Conservation (phyloP, 1,140 invertebrate genomes). For the Panagrolaimus sp. region DNA sequence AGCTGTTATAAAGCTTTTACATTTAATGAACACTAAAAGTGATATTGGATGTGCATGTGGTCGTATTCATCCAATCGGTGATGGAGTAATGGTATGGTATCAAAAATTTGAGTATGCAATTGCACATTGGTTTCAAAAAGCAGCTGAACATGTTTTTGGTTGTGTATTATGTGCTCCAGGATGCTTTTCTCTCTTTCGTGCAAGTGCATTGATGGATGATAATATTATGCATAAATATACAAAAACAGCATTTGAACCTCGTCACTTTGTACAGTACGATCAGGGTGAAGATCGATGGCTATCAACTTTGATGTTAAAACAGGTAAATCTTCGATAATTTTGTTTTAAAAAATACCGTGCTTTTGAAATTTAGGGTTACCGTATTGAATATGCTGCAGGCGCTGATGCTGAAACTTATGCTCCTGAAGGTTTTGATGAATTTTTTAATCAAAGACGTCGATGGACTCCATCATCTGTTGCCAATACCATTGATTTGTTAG, state of each 20-base stretch:
- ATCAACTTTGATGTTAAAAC: slow-evolving; percentile 50
- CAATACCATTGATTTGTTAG: slow-evolving; percentile 88
- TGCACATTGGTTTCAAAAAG: slow-evolving; percentile 99
- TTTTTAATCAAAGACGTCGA: slow-evolving; percentile 88
- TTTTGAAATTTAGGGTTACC: slow-evolving; percentile 67
- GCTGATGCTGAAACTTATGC: slow-evolving; percentile 92
- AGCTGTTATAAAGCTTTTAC: slow-evolving; percentile 62
- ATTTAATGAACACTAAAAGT: slow-evolving; percentile 64
- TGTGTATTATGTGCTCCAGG: slow-evolving; percentile 96
- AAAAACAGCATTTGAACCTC: slow-evolving; percentile 79
- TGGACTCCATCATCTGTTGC: slow-evolving; percentile 96
- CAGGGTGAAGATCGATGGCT: slow-evolving; percentile 66
- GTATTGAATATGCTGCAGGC: slow-evolving; percentile 95
- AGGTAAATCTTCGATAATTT: slow-evolving; percentile 14
- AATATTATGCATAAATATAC: slow-evolving; percentile 93
- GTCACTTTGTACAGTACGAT: slow-evolving; percentile 98
- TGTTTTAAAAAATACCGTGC: too few relatives aligned
- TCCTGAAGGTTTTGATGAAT: slow-evolving; percentile 91
- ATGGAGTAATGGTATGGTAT: slow-evolving; percentile 93
- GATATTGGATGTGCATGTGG: slow-evolving; percentile 64
- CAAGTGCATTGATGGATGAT: slow-evolving; percentile 89
- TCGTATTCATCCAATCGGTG: slow-evolving; percentile 63
- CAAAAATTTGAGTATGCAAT: slow-evolving; percentile 98
- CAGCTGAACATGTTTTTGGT: slow-evolving; percentile 94
- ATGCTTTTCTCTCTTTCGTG: slow-evolving; percentile 94